Conservation (phyloP, 1,140 invertebrate species). For the Achroia grisella region DNA sequence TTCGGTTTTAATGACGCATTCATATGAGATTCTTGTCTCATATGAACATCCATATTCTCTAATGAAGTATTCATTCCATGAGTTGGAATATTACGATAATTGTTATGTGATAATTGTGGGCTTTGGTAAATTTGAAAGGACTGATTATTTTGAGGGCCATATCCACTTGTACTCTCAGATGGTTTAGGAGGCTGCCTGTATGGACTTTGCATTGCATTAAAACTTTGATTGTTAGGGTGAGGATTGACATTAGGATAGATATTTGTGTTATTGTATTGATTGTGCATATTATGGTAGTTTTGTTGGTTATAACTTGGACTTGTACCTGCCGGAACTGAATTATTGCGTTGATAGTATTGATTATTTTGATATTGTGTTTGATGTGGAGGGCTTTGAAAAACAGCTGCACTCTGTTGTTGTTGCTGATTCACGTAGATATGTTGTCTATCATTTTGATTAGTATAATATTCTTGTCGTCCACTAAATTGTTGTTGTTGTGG, state of each 20-base stretch:
- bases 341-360: constrained; percentile 50
- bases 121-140: constrained; percentile 59
- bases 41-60: constrained; percentile 26
- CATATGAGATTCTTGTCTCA: constrained; percentile 27
- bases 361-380: constrained; percentile 55
- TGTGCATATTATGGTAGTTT: constrained; percentile 39
- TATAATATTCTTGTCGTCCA: constrained; percentile 49
- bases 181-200: constrained; percentile 49
- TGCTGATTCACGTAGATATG: constrained; percentile 62
- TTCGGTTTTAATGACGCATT: constrained; percentile 24
- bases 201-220: constrained; percentile 43
- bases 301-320: constrained; percentile 35
- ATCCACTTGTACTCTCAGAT: constrained; percentile 28
- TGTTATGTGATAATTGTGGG: constrained; percentile 45
- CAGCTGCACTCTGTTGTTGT: constrained; percentile 32
- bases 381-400: constrained; percentile 60
- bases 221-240: constrained; percentile 35
- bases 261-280: constrained; percentile 47
- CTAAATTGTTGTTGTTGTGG: constrained; percentile 22
- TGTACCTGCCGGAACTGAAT: constrained; percentile 27
- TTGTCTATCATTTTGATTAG: constrained; percentile 44
- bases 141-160: constrained; percentile 39
- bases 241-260: constrained; percentile 37
- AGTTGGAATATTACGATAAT: constrained; percentile 27
- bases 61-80: constrained; percentile 28